Evolutionary conservation across 2,888 invertebrate genomes (phyloP).

Genomic region (Crematogaster levior): DNA sequence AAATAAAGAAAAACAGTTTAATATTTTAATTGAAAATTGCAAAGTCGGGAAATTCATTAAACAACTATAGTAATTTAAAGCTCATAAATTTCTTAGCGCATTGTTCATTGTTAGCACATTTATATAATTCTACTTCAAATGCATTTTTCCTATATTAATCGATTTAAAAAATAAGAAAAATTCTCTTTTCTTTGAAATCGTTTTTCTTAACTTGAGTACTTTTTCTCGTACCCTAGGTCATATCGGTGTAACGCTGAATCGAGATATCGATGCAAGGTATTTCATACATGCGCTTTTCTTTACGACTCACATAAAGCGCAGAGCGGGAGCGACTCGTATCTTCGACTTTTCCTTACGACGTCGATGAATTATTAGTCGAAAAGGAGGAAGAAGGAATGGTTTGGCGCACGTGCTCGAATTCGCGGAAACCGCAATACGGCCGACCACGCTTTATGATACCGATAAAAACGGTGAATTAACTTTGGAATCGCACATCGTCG

Average conservation of each 20-base stretch:
- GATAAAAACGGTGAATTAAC: constrained; percentile 48
- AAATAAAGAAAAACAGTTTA: background rate
- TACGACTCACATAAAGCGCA: background rate
- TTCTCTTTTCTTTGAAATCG: background rate
- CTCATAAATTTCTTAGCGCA: background rate
- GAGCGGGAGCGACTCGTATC: background rate
- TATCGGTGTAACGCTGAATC: constrained; percentile 16
- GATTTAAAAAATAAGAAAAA: background rate
- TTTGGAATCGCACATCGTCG: constrained; percentile 32
- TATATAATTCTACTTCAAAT: constrained; percentile 13
- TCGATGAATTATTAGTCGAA: constrained; percentile 32
- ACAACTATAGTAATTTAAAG: background rate
- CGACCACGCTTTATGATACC: constrained; percentile 25
- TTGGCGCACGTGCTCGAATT: constrained; percentile 6
- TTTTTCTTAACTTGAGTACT: constrained; percentile 33
- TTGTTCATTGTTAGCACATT: no score
- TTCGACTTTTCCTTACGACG: constrained; percentile 14
- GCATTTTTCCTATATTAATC: constrained; percentile 20
- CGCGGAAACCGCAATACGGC: constrained; percentile 14
- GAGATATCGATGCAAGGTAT: constrained; percentile 8
- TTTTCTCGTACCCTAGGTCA: constrained; percentile 18
- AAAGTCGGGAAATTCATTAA: background rate
- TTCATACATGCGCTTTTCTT: constrained; percentile 20
- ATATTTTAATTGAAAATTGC: background rate
- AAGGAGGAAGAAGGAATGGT: constrained; percentile 25